phyloP scores from a whole-genome alignment of 2,113 vertebrate genomes.

The Ciconia stormi region DNA sequence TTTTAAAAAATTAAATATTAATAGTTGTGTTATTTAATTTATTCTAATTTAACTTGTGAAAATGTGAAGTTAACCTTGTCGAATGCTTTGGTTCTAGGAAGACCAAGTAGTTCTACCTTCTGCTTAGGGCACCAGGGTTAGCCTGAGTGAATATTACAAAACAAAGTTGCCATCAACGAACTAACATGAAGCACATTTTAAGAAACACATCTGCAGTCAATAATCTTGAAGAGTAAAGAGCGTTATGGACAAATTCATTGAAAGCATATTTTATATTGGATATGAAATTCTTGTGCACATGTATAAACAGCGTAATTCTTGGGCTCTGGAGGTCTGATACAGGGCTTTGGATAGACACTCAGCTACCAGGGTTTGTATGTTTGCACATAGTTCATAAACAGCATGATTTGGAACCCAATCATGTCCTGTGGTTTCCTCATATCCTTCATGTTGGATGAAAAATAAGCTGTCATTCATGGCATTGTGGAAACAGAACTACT shows the following conservation, averaged over 20 bases:
- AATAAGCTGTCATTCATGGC: background rate
- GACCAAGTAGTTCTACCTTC: background rate
- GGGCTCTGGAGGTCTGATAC: background rate
- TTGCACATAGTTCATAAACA: background rate
- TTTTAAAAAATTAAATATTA: background rate
- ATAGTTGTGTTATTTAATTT: background rate
- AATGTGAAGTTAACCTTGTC: background rate
- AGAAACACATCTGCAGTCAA: background rate
- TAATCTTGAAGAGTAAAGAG: background rate
- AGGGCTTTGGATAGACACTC: background rate
- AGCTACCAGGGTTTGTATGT: background rate
- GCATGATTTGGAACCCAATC: conserved; percentile 5
- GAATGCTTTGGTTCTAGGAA: background rate
- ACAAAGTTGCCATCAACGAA: background rate
- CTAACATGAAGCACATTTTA: background rate
- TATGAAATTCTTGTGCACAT: background rate
- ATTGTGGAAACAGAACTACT: background rate
- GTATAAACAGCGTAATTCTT: background rate
- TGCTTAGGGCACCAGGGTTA: background rate
- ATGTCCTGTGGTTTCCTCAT: conserved; percentile 30
- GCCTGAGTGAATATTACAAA: background rate
- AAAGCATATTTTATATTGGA: background rate
- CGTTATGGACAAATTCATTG: background rate
- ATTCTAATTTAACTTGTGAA: background rate
- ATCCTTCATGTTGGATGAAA: background rate